Evolutionary conservation across 2,797 vertebrate species (phyloP), one percentile per base, ranked within the genome.

Genomic region (Protosalanx chinensis): DNA sequence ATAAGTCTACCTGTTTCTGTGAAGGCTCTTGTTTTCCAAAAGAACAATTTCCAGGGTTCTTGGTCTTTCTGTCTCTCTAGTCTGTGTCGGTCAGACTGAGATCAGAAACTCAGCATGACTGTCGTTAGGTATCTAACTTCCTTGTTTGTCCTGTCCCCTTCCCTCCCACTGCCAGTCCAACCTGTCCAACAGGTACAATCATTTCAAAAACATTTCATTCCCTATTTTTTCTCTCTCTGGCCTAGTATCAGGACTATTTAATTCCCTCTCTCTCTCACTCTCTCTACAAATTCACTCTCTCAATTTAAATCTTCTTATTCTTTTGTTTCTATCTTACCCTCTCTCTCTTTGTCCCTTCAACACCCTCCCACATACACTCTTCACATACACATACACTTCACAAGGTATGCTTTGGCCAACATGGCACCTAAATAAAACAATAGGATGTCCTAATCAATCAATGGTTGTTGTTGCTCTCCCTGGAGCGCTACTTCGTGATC

Each of bases 131-230:
- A 32, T 12, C 13, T 13, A 20, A 32, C 56, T 51, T 46, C 7
- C 27, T 30, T 4, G 15, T 20, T 33, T 6, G 51, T 16, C 57
- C 41, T 8, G 7, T 59, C 51, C n/a, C 6, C 64, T 68, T 3
- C 53, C 27, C 23, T 32, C 33, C 49, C 33, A 49, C 23, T 58
- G 33, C 71, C n/a, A 49, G 71, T 27, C 68, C 30, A 65, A 79
- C 80, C 57, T 58, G 78, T 73, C 58, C 32, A 57, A 80, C 82
- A 62, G 66, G 80, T 72, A 30, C 13, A 72, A 35, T 46, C 41
- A 8, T 46, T 12, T 46, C 41, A 46, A 46, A 35, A 46, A 46
- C 41, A 46, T 46, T 46, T 12, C 2, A 46, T 13, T 46, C 12
- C 41, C 41, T 46, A 3, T 46, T 27, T 30, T n/a, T 6, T 56